Base-by-base conservation (phyloP, 2,797 vertebrate species). In the Gadopsis marmoratus region DNA sequence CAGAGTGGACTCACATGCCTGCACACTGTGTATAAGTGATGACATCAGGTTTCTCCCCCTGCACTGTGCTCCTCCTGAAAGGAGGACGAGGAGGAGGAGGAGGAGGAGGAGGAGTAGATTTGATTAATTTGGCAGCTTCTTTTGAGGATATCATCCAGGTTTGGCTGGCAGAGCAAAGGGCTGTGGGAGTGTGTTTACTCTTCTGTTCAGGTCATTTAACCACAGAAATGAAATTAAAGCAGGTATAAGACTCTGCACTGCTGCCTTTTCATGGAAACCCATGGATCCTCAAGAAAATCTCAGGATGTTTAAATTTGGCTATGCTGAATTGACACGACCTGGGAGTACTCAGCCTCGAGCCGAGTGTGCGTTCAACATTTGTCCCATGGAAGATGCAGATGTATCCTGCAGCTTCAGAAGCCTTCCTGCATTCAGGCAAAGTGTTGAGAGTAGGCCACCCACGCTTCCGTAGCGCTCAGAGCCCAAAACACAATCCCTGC, bases 41-140 rank as follows among this genome's bases (percentile, higher is more conserved):
- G 74, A 71, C 80, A 79, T 85, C 79, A 68, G 82, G 53, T 50
- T 37, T 47, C 37, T 61, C 55, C 66, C 66, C 1, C 55, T 41
- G 67, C 51, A 0, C 11, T 17, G 47, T 26, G 64, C 61, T 50
- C 56, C 60, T 76, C 60, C 69, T 69, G 69, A 78, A 78, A 67
- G 63, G 63, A 76, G 58, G 68, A 71, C 58, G 76, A 76, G 56
- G n/a, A 26, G 26, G 26, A 26, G 26, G 26, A 26, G 26, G 26
- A 26, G 26, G 26, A 67, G 63, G 63, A 76, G 58, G 35, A 76
- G 58, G 68, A 71, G 62, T 74, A 76, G 56, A 81, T 78, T 60
- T 82, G 79, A 86, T 85, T 76, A 47, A 86, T 88, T 85, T 86
- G 65, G 81, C 75, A 72, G 62, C 67, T 65, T 79, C 74, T 43